Evolutionary conservation across 2,888 invertebrate genomes (phyloP).

Genomic region (Drosophila planitibia): DNA sequence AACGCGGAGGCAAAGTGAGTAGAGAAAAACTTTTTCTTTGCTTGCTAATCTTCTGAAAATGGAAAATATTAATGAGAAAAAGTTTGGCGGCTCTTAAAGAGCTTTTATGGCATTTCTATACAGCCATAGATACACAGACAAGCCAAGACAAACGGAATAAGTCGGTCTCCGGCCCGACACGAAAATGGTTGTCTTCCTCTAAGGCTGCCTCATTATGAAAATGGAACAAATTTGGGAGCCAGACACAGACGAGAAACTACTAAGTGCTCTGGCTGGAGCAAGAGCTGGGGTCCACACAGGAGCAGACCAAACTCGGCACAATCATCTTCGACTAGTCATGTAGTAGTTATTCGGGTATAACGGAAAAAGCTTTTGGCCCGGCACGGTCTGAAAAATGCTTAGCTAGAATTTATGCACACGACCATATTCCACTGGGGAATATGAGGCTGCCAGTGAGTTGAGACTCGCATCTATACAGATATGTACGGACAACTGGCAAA

Average conservation of each 20-base stretch:
- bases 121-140: slow-evolving; percentile 18
- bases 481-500: slow-evolving; percentile 38
- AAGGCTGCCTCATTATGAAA: slow-evolving; percentile 71
- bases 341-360: slow-evolving; percentile 10
- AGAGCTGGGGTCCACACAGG: slow-evolving; percentile 8
- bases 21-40: slow-evolving; percentile 47
- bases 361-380: slow-evolving; percentile 20
- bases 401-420: slow-evolving; percentile 72
- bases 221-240: slow-evolving; percentile 67
- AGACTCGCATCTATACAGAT: slow-evolving; percentile 34
- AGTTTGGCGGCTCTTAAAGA: slow-evolving; percentile 51
- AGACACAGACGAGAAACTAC: slow-evolving; percentile 37
- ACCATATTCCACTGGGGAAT: slow-evolving; percentile 77
- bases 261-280: slow-evolving; percentile 27
- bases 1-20: slow-evolving; percentile 32
- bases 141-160: slow-evolving; percentile 2
- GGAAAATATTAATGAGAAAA: slow-evolving; percentile 79
- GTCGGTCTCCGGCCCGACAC: slow-evolving; percentile 9
- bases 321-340: slow-evolving; percentile 34
- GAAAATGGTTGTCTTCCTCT: slow-evolving; percentile 33
- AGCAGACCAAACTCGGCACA: slow-evolving; percentile 17
- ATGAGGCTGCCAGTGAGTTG: slow-evolving; percentile 28
- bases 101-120: slow-evolving; percentile 68
- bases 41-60: slow-evolving; percentile 72
- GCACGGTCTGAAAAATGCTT: slow-evolving; percentile 43